Conservation (phyloP, 92 coral and sea anemone genomes). For the Epizoanthus illoricatus region DNA sequence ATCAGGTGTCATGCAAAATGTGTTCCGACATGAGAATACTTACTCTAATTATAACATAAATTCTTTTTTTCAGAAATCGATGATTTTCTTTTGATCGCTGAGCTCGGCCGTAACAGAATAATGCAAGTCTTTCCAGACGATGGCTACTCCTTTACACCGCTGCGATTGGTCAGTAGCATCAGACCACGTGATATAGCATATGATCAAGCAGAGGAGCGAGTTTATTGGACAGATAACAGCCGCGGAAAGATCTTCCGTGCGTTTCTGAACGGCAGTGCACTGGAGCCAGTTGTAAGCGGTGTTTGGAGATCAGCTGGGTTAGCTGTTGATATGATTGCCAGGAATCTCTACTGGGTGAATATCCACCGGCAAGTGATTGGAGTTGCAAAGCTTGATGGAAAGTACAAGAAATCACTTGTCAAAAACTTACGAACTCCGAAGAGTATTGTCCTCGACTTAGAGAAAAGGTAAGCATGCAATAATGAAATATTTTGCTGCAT, state of each 20-base stretch:
- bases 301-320: background rate
- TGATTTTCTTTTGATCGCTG: conserved; percentile 24
- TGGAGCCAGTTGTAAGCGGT: background rate
- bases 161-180: background rate
- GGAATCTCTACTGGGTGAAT: conserved; percentile 15
- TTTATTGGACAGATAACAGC: conserved; percentile 9
- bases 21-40: no score
- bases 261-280: conserved; percentile 10
- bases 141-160: conserved; percentile 2
- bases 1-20: no score
- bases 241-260: conserved; percentile 11
- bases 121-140: conserved; percentile 17
- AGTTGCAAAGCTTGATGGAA: conserved; percentile 26
- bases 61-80: background rate
- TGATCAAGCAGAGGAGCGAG: conserved; percentile 22
- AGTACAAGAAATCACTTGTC: conserved; percentile 7
- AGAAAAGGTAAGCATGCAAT: background rate
- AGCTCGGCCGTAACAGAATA: conserved; percentile 14
- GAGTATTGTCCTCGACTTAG: conserved; percentile 15
- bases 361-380: background rate
- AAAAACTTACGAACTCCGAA: background rate
- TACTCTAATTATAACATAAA: no score
- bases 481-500: background rate
- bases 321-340: conserved; percentile 19
- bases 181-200: conserved; percentile 28